Conservation (phyloP, 2,113 vertebrate genomes). For the Bos taurus region DNA sequence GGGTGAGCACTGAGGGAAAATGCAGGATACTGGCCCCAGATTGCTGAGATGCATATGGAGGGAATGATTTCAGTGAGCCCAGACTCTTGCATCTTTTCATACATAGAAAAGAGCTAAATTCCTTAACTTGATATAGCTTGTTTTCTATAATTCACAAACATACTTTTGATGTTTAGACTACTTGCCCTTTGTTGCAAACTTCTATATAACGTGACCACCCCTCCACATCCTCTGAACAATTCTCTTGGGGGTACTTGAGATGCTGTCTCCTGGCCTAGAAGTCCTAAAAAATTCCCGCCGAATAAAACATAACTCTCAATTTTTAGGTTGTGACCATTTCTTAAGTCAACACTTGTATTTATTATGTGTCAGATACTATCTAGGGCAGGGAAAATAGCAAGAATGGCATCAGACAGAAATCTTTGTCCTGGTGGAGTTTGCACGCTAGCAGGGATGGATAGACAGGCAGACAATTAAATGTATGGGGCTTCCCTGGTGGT, state of each 20-base stretch:
- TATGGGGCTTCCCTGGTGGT: background rate
- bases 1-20: background rate
- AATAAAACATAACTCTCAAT: background rate
- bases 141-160: background rate
- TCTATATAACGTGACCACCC: background rate
- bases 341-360: background rate
- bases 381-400: background rate
- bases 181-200: background rate
- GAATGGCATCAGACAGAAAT: background rate
- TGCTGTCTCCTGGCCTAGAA: background rate
- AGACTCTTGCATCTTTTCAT: background rate
- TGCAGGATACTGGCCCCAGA: background rate
- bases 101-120: background rate
- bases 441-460: background rate
- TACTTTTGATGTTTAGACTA: background rate
- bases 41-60: background rate
- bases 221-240: background rate
- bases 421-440: background rate
- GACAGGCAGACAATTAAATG: background rate
- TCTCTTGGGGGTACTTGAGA: background rate
- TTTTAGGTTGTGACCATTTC: background rate
- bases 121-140: background rate
- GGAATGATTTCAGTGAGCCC: background rate
- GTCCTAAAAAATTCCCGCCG: background rate
- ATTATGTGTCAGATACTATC: background rate